phyloP scores from a whole-genome alignment of 2,113 vertebrate species.

The Chloropsis cyanopogon region DNA sequence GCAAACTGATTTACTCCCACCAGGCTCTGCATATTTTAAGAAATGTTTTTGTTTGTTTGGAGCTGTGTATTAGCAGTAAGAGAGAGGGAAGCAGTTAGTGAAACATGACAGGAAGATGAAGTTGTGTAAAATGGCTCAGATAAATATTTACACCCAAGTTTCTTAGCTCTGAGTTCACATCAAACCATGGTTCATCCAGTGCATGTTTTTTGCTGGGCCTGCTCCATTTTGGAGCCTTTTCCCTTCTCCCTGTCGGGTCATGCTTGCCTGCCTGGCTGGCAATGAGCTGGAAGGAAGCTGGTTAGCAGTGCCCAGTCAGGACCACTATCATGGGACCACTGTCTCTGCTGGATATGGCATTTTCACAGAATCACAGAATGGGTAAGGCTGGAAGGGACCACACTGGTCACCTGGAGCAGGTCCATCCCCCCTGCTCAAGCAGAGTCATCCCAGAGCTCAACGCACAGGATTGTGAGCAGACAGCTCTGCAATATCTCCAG shows the following conservation, averaged over 20 bases:
- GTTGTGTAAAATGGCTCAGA: not conserved
- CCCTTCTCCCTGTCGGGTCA: not conserved
- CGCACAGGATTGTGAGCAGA: not conserved
- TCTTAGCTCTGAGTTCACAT: not conserved
- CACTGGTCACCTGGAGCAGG: not conserved
- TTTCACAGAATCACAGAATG: not conserved
- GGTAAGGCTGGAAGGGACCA: not conserved
- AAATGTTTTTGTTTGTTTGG: not conserved
- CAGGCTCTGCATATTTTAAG: not conserved
- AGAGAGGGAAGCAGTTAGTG: not conserved
- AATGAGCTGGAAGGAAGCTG: not conserved
- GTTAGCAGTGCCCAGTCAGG: not conserved
- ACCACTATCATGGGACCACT: not conserved
- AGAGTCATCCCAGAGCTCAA: not conserved
- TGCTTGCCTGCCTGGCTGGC: not conserved
- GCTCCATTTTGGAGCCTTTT: not conserved
- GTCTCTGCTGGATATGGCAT: not conserved
- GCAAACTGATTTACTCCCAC: not conserved
- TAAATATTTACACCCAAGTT: conserved; percentile 23
- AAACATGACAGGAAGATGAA: not conserved
- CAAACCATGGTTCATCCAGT: not conserved
- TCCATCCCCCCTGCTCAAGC: not conserved
- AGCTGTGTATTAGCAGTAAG: not conserved
- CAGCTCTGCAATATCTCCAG: not conserved
- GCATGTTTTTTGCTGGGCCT: not conserved